Evolutionary conservation across 2,888 invertebrate species (phyloP).

Genomic region (Cryptophagus acutangulus): DNA sequence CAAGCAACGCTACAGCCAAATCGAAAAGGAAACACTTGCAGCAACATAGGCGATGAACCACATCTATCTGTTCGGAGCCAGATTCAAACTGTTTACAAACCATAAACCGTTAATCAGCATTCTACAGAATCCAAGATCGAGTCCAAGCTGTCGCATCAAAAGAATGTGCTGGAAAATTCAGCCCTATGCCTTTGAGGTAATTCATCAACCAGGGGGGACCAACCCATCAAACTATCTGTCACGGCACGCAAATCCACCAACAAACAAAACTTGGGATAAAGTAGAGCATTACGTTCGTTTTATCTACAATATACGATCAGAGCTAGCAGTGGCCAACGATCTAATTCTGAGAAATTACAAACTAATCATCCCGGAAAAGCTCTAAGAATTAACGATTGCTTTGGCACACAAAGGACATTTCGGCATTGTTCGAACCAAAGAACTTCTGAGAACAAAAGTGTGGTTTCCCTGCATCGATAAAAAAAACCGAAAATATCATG

Average conservation of each 20-base stretch:
- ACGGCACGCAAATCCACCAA: slow-evolving; percentile 1
- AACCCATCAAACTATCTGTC: slow-evolving; percentile 9
- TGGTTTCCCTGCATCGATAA: too few species aligned
- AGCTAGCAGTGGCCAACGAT: not conserved
- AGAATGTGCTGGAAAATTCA: slow-evolving; percentile 5
- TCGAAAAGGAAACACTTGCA: slow-evolving; percentile 10
- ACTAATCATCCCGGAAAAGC: not conserved
- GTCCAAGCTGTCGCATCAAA: slow-evolving; percentile 9
- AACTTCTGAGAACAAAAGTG: too few species aligned
- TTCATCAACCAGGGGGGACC: slow-evolving; percentile 3
- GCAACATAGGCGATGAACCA: slow-evolving; percentile 11
- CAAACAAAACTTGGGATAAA: not conserved
- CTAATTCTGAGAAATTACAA: not conserved
- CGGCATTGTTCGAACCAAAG: too few species aligned
- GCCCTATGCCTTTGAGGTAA: slow-evolving; percentile 9
- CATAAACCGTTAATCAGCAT: slow-evolving; percentile 9
- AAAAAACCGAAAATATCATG: too few species aligned
- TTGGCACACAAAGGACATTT: slow-evolving; percentile 1
- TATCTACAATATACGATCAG: too few species aligned
- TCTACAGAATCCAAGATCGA: slow-evolving; percentile 6
- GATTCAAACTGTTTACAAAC: slow-evolving; percentile 8
- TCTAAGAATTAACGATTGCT: not conserved
- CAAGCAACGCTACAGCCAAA: slow-evolving; percentile 9
- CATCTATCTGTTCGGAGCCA: slow-evolving; percentile 5
- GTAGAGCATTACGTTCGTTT: slow-evolving; percentile 1